Conservation (phyloP, 2,113 vertebrate species). For the Lethenteron camtschaticum region DNA sequence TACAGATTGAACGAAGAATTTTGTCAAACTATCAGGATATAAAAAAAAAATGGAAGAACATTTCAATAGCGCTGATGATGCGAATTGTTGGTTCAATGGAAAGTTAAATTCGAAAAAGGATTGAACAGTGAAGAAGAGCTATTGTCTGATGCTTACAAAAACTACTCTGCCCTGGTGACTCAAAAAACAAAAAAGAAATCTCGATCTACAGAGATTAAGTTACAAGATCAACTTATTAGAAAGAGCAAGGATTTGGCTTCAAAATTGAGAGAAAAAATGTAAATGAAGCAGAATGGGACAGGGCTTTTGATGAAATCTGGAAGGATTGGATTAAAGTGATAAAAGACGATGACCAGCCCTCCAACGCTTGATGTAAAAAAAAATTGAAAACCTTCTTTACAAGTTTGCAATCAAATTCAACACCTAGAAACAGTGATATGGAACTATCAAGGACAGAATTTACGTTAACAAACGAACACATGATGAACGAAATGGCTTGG, state of each 20-base stretch:
- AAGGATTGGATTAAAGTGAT: constrained; percentile 10
- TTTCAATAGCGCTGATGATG: constrained; percentile 18
- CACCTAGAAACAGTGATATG: background rate
- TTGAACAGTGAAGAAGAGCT: constrained; percentile 12
- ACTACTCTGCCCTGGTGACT: constrained; percentile 12
- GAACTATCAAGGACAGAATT: rapidly evolving
- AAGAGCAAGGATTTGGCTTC: constrained; percentile 15
- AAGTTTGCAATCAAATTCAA: background rate
- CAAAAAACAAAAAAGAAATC: constrained; percentile 11
- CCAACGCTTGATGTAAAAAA: constrained; percentile 10
- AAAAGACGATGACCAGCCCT: rapidly evolving
- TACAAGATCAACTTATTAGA: constrained; percentile 14
- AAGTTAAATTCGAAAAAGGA: constrained; percentile 9
- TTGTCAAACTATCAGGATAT: constrained; percentile 6
- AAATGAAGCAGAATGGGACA: constrained; percentile 8
- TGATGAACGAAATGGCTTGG: rapidly evolving
- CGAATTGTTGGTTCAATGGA: constrained; percentile 21
- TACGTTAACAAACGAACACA: constrained; percentile 5
- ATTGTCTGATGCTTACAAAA: constrained; percentile 11
- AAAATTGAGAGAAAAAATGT: constrained; percentile 12
- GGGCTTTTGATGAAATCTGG: constrained; percentile 16
- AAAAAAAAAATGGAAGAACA: constrained; percentile 13
- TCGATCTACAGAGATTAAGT: constrained; percentile 11
- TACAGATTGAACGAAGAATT: constrained; percentile 5
- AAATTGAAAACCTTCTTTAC: constrained; percentile 15